These are phyloP conservation scores for Sylvilagus bachmani DNA, from an alignment of 2,113 vertebrate species.

Conservation along the genomic window DNA sequence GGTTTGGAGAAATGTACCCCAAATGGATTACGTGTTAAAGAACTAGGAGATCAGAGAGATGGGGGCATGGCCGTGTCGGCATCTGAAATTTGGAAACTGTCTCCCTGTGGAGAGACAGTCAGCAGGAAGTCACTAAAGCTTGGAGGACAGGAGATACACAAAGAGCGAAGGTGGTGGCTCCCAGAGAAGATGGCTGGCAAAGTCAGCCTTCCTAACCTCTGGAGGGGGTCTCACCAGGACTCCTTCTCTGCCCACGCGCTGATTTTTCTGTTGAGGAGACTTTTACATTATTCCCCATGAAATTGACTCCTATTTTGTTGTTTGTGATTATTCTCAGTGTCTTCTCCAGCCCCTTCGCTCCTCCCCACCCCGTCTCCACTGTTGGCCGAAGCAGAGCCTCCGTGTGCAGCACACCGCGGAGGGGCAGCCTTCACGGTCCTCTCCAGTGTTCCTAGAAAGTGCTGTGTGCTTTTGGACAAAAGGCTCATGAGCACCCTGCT, in stretches of 20 bases:
- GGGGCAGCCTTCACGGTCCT: too few relatives aligned
- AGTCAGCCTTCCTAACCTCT: background rate
- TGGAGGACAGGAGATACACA: background rate
- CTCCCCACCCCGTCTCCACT: background rate
- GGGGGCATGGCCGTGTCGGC: background rate
- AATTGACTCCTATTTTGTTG: background rate
- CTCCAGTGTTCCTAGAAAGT: background rate
- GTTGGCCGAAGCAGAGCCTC: background rate
- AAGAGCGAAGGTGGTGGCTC: background rate
- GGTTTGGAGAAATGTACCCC: background rate
- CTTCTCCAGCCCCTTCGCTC: background rate
- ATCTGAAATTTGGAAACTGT: background rate
- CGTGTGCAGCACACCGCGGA: accelerated
- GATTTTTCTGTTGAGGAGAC: background rate
- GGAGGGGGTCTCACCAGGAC: background rate
- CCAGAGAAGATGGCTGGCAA: background rate
- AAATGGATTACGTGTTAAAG: background rate
- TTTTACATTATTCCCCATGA: background rate
- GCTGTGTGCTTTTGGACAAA: background rate
- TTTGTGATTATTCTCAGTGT: background rate
- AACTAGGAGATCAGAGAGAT: background rate
- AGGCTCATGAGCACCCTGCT: background rate
- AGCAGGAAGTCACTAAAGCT: background rate
- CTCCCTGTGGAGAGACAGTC: background rate
- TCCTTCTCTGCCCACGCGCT: background rate